Evolutionary conservation across 2,888 invertebrate genomes (phyloP).

Genomic region (Mellilla xanthometata): DNA sequence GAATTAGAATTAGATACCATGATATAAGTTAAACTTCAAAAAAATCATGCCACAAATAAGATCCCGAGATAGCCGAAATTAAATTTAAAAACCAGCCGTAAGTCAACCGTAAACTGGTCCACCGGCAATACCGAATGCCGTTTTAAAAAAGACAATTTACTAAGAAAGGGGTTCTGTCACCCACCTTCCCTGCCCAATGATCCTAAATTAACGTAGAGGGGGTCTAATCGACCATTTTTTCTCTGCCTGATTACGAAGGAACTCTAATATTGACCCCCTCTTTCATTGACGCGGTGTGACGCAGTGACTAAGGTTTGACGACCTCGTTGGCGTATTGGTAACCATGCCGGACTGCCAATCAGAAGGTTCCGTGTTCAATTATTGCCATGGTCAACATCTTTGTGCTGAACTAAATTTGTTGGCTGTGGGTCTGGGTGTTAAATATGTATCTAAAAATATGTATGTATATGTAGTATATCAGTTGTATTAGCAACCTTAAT

Average conservation of each 20-base stretch:
- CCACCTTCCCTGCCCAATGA: conserved; percentile 58
- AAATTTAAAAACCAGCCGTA: conserved; percentile 26
- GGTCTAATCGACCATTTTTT: conserved; percentile 81
- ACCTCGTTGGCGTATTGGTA: no score
- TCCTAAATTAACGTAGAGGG: conserved; percentile 78
- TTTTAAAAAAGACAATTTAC: conserved; percentile 59
- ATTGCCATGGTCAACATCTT: no score
- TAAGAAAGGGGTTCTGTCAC: conserved; percentile 40
- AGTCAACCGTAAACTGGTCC: conserved; percentile 52
- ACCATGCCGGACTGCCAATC: no score
- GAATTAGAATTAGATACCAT: no score
- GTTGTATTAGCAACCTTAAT: no score
- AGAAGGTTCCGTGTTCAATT: no score
- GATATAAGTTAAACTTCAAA: no score
- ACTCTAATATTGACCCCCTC: conserved; percentile 80
- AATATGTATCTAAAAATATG: no score
- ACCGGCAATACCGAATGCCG: conserved; percentile 52
- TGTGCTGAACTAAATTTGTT: no score
- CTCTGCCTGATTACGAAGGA: conserved; percentile 78
- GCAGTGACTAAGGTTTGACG: neutral
- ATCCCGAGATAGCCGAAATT: conserved; percentile 17
- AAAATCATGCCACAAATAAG: neutral
- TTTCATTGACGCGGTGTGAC: conserved; percentile 33
- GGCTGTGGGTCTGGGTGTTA: no score
- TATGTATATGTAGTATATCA: no score